Evolutionary conservation across 2,113 vertebrate species (phyloP), one percentile per base, ranked within the genome.

Genomic region (Oxygymnocypris stewartii): DNA sequence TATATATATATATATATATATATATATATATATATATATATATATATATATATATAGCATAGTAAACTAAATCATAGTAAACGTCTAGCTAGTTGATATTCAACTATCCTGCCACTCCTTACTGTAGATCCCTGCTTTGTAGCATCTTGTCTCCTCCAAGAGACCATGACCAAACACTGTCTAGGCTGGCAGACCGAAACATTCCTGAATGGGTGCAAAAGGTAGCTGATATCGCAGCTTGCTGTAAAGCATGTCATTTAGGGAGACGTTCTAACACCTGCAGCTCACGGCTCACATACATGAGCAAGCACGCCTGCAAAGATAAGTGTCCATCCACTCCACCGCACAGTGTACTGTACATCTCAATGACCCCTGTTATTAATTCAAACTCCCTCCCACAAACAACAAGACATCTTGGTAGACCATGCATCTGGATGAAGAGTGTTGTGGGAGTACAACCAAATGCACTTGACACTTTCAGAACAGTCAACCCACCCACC

Each of bases 391-490:
- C 76, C 23, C 75, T 78, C 18, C 18, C 18, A 74, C 25, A 44
- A 81, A 78, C 44, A 79, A 31, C 65, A 57, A 42, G 8, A 77
- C 59, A 77, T 71, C 44, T 49, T 76, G 86, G 84, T 80, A 59
- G 82, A 73, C 47, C 65, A 4, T 28, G 59, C 51, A 49, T 74
- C 20, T 84, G 49, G 89, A 89, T 89, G 89, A 87, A 63, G 10
- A 69, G 88, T 87, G 85, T 77, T 65, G 63, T 89, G 88, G 76
- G 88, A 90, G 91, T 84, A 63, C 75, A 63, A 89, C 90, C 86
- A 89, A 91, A 42, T 78, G 85, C 79, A 88, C 87, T 88, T 90
- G 90, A 90, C 89, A 82, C 89, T 90, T 87, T 57, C 13, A 81
- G n/a, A 65, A 49, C 51, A 88, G 88, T 84, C 84, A 88, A 78